Evolutionary conservation across 1,140 invertebrate species (phyloP).

Genomic region (Acromyrmex heyeri): DNA sequence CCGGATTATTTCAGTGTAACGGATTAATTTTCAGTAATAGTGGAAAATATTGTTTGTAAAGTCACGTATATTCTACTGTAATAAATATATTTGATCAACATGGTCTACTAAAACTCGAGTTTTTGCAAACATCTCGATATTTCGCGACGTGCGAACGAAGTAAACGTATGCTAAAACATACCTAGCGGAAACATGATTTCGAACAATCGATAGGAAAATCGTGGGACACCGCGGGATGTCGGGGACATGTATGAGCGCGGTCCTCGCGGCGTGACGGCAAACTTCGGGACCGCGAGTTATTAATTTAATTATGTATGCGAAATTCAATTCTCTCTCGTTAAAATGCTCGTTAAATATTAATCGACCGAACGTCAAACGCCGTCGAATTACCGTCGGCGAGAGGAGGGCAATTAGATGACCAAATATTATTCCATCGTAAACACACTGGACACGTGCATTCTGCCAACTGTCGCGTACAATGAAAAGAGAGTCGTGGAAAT

Average conservation of each 20-base stretch:
- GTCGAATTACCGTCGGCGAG: conserved; percentile 38
- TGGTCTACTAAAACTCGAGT: not conserved
- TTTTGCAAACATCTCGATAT: conserved; percentile 1
- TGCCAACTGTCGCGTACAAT: not conserved
- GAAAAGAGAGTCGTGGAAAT: conserved; percentile 7
- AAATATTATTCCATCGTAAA: conserved; percentile 62
- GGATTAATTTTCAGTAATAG: conserved; percentile 32
- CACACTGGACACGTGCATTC: not conserved
- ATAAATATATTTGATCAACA: conserved; percentile 17
- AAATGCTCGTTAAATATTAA: conserved; percentile 56
- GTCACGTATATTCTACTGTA: not conserved
- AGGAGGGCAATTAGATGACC: conserved; percentile 18
- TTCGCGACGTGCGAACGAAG: not conserved
- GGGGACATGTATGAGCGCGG: not conserved
- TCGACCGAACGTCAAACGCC: conserved; percentile 16
- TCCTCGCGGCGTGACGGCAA: conserved; percentile 16
- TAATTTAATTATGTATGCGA: conserved; percentile 51
- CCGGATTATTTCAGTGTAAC: conserved; percentile 26
- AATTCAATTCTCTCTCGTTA: conserved; percentile 43
- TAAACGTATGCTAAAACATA: not conserved
- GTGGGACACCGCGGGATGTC: not conserved
- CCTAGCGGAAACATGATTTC: conserved; percentile 8
- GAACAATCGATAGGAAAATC: conserved; percentile 35
- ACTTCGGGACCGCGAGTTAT: conserved; percentile 37
- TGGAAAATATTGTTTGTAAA: not conserved